Evolutionary conservation across 2,797 vertebrate genomes (phyloP).

Genomic region (Rhinichthys osculus): DNA sequence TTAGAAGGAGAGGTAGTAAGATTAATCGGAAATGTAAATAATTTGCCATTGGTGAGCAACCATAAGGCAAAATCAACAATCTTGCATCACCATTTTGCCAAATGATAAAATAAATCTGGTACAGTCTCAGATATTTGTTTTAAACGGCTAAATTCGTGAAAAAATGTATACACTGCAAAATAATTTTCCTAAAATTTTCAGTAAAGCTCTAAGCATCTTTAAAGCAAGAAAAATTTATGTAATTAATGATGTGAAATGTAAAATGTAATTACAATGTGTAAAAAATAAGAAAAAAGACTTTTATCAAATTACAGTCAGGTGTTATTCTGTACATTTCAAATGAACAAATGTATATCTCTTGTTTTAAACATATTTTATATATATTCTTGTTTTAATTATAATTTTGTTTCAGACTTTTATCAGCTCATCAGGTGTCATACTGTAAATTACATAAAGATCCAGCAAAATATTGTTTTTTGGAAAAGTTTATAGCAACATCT

Average conservation of each 20-base stretch:
- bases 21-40: neutral
- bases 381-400: neutral
- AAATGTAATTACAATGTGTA: neutral
- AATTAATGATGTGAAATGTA: too few relatives aligned
- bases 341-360: too few relatives aligned
- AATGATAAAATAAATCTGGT: neutral
- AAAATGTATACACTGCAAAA: neutral
- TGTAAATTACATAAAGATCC: constrained; percentile 3
- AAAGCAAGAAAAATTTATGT: neutral
- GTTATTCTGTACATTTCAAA: constrained; percentile 1
- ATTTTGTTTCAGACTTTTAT: neutral
- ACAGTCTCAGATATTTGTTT: neutral
- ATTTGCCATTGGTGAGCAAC: neutral
- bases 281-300: neutral
- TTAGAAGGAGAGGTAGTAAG: neutral
- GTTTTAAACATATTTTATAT: neutral
- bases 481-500: constrained; percentile 27
- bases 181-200: neutral
- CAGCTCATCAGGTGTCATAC: neutral
- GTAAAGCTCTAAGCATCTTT: neutral
- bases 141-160: neutral
- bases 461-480: constrained; percentile 28
- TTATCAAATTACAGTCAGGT: neutral
- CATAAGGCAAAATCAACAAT: neutral
- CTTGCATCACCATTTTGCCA: neutral